Conservation (phyloP, 2,888 invertebrate species). For the Drosophila kuntzei region DNA sequence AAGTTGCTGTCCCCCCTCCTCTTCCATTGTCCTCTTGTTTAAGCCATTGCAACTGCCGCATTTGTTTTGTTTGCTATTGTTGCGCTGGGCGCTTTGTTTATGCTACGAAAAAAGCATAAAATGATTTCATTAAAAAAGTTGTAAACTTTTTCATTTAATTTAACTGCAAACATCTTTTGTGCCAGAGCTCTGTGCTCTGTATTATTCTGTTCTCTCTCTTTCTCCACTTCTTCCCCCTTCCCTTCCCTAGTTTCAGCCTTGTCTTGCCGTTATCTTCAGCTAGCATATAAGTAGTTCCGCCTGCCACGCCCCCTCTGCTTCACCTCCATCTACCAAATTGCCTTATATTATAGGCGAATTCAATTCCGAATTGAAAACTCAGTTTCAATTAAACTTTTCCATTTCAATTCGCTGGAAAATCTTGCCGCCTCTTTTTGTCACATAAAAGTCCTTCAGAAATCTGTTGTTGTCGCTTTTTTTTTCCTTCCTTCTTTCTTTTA, state of each 20-base stretch:
- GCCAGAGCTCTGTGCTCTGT: conserved; percentile 30
- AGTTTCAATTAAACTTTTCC: conserved; percentile 78
- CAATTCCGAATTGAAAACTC: conserved; percentile 51
- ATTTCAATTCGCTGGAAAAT: conserved; percentile 56
- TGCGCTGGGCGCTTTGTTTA: conserved; percentile 70
- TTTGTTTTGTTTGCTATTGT: conserved; percentile 65
- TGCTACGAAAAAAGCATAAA: conserved; percentile 72
- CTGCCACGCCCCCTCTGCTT: conserved; percentile 20
- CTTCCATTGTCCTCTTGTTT: not conserved
- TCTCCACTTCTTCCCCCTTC: not conserved
- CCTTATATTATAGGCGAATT: conserved; percentile 39
- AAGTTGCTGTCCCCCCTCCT: conserved; percentile 40
- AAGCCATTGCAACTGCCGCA: conserved; percentile 55
- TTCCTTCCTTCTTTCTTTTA: not conserved
- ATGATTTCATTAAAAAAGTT: conserved; percentile 81
- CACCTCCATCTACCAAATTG: conserved; percentile 4
- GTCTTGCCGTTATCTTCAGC: conserved; percentile 42
- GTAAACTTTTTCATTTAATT: conserved; percentile 80
- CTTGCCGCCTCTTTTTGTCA: conserved; percentile 36
- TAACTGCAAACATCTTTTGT: conserved; percentile 82
- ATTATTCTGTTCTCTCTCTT: conserved; percentile 30
- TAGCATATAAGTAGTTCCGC: conserved; percentile 37
- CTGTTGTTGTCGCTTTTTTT: conserved; percentile 5
- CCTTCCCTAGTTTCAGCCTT: not conserved
- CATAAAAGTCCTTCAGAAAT: conserved; percentile 37